Base-by-base conservation (phyloP, 2,113 vertebrate genomes). In the Condylura cristata region DNA sequence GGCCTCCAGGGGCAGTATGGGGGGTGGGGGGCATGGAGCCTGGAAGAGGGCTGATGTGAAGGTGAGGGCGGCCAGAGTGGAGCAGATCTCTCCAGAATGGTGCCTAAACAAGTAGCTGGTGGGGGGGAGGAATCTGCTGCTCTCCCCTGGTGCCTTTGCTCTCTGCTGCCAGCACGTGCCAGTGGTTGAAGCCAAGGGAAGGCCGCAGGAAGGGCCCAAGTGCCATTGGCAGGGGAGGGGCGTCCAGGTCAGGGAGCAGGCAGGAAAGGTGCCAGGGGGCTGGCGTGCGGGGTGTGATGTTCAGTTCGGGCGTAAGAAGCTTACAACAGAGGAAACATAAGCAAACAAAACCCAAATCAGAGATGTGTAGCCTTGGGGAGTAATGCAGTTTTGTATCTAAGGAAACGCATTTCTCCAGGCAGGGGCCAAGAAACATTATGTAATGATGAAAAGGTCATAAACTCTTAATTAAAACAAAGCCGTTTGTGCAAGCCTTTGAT, bases 401-500 rank as follows among this genome's bases (percentile, higher is more conserved):
- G 39, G 66, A 91, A 65, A 61, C 34, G 24, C 10, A 90, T 80
- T 74, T 53, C 60, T 79, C 76, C 53, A 92, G 39, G 46, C 80
- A 75, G 71, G 46, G 13, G 56, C 30, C 86, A 72, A 34, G 34
- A 85, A 89, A 44, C 51, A 78, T 92, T 81, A 41, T 75, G 56
- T 92, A 80, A 56, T 71, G 46, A 28, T 65, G 76, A 78, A 92
- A 81, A 84, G 51, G 76, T 71, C 34, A 39, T 39, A 44, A 48
- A 24, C 83, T 87, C 82, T 83, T 76, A 41, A 61, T 92, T 92
- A 80, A 86, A 72, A 79, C 39, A 37, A 12, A 70, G 72, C 58
- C 51, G 2, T 88, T 94, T 41, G 24, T 56, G 76, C 61, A 90
- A 85, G 61, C 2, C 37, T 58, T 88, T 81, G 46, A 37, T 34